Evolutionary conservation across 2,797 vertebrate genomes (phyloP).

Genomic region (Numenius phaeopus): DNA sequence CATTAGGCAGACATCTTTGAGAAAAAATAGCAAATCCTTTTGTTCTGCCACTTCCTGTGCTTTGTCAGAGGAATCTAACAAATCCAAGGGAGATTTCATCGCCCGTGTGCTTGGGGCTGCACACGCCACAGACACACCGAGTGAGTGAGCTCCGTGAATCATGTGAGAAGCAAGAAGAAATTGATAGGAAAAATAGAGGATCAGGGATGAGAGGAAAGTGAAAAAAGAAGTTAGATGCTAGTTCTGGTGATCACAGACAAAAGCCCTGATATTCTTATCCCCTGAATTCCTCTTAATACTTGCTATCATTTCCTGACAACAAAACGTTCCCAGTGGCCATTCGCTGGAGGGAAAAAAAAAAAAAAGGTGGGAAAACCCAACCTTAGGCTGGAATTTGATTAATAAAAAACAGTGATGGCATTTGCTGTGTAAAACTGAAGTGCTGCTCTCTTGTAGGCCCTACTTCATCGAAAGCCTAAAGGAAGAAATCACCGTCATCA

Average conservation of each 20-base stretch:
- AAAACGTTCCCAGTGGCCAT: neutral
- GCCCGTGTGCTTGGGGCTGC: neutral
- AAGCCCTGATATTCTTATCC: rapidly evolving
- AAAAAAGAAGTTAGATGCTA: neutral
- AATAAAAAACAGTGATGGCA: neutral
- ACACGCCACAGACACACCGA: neutral
- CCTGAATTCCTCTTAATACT: neutral
- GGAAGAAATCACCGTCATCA: neutral
- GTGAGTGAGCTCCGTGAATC: neutral
- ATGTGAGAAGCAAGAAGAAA: neutral
- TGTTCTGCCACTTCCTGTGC: neutral
- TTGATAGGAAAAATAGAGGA: neutral
- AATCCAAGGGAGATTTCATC: neutral
- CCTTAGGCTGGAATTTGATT: neutral
- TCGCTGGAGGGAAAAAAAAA: neutral
- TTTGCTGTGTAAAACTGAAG: neutral
- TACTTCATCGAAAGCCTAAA: neutral
- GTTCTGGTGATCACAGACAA: neutral
- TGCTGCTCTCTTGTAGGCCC: neutral
- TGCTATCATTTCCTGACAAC: neutral
- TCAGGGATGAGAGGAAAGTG: neutral
- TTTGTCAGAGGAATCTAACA: neutral
- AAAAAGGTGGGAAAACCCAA: neutral
- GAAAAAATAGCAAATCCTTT: neutral
- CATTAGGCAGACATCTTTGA: neutral